Evolutionary conservation across 2,888 invertebrate genomes (phyloP).

Genomic region (Gasteruption jaculator): DNA sequence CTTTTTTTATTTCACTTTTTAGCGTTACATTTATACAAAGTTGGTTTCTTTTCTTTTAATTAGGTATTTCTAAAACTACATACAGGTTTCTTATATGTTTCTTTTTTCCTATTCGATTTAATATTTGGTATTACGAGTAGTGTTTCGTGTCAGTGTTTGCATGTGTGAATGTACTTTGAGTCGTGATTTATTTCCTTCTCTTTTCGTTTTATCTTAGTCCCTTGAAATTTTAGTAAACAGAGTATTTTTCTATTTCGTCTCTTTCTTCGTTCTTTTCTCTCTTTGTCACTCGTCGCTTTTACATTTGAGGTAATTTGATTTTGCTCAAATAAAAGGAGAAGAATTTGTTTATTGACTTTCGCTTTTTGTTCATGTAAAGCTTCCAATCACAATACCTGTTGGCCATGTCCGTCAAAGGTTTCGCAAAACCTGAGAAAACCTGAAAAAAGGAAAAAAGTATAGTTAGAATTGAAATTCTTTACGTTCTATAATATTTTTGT

Average conservation of each 20-base stretch:
- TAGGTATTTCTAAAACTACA: conserved; percentile 39
- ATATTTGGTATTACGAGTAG: conserved; percentile 47
- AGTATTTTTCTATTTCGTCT: conserved; percentile 10
- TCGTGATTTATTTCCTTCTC: conserved; percentile 20
- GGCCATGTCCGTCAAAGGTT: conserved; percentile 25
- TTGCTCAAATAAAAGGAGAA: conserved; percentile 48
- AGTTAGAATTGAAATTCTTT: too few species aligned
- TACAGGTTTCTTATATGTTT: too few species aligned
- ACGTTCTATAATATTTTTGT: too few species aligned
- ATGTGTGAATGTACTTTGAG: conserved; percentile 15
- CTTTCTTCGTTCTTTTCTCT: conserved; percentile 12
- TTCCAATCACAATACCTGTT: conserved; percentile 36
- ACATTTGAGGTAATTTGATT: conserved; percentile 50
- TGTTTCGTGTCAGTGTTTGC: too few species aligned
- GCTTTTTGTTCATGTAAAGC: conserved; percentile 43
- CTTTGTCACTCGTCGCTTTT: conserved; percentile 37
- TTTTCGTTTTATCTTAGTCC: too few species aligned
- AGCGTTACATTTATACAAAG: conserved; percentile 49
- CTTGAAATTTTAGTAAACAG: too few species aligned
- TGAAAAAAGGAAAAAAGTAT: too few species aligned
- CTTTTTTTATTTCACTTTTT: too few species aligned
- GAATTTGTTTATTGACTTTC: conserved; percentile 47
- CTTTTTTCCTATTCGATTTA: conserved; percentile 42
- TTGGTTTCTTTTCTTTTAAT: conserved; percentile 38
- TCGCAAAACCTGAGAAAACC: too few species aligned